Percentiles rank a stretch among this genome's conserved stretches.
Evolutionary conservation across 2,797 vertebrate genomes (phyloP).

Genomic region (Typhlichthys eigenmanni): DNA sequence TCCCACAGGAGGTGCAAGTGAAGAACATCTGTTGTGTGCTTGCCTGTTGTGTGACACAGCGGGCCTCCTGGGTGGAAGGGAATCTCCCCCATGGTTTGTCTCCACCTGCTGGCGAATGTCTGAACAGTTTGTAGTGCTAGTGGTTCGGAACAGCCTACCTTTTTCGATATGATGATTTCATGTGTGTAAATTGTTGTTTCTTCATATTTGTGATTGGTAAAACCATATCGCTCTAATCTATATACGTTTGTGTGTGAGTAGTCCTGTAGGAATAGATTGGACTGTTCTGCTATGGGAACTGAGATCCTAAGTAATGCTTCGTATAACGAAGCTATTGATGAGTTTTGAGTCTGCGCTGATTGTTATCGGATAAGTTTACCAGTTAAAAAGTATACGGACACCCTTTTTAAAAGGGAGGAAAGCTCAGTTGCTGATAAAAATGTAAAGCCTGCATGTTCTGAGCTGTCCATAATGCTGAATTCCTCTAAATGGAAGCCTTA

Average conservation of each 20-base stretch:
- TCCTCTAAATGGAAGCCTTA: constrained; percentile 43
- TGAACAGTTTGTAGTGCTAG: not conserved
- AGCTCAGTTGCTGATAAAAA: constrained; percentile 6
- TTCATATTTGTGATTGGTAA: not conserved
- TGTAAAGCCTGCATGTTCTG: constrained; percentile 13
- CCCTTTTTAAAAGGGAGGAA: constrained; percentile 23
- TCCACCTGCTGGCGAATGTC: constrained; percentile 61
- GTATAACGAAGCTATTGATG: not conserved
- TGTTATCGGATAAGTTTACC: not conserved
- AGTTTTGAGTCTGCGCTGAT: no score
- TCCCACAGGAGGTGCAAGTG: not conserved
- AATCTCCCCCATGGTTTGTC: constrained; percentile 30
- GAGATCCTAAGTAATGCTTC: not conserved
- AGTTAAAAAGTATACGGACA: constrained; percentile 2
- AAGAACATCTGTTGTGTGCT: not conserved
- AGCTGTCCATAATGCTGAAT: constrained; percentile 25
- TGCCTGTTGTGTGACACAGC: constrained; percentile 16
- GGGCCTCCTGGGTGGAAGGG: not conserved
- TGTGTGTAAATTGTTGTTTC: not conserved
- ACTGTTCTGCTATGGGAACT: not conserved
- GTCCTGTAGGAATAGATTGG: not conserved
- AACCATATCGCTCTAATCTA: not conserved
- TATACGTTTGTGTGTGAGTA: not conserved
- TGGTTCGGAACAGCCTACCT: not conserved
- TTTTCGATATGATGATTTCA: not conserved